Evolutionary conservation across 2,113 vertebrate species (phyloP).

Genomic region (Dicrurus megarhynchus): DNA sequence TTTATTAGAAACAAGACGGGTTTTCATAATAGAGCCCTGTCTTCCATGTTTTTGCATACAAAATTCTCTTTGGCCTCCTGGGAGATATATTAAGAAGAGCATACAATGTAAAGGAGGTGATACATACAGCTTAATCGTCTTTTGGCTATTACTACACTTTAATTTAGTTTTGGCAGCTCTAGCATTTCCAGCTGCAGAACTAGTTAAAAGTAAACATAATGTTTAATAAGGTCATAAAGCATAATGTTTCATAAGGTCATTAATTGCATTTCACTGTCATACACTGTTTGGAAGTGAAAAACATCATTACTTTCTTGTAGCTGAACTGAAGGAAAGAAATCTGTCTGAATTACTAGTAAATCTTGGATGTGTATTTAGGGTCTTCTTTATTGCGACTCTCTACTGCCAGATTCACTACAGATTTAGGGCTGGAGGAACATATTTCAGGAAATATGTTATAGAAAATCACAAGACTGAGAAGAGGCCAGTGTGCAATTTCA

Average conservation of each 20-base stretch:
- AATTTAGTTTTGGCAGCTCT: neutral
- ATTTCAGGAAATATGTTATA: neutral
- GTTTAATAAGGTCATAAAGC: neutral
- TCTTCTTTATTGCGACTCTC: neutral
- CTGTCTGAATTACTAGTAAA: neutral
- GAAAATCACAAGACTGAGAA: neutral
- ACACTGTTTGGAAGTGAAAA: neutral
- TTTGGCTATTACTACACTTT: neutral
- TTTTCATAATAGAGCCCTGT: neutral
- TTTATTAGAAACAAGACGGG: neutral
- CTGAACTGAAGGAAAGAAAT: neutral
- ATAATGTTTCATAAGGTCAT: neutral
- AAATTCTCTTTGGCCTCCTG: neutral
- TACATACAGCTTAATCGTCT: neutral
- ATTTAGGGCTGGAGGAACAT: neutral
- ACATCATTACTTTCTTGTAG: neutral
- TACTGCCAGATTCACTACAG: neutral
- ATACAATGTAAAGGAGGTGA: neutral
- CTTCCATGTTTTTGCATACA: neutral
- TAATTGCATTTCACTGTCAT: neutral
- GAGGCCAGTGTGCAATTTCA: neutral
- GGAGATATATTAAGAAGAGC: neutral
- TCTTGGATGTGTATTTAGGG: neutral
- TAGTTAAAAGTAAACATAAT: neutral
- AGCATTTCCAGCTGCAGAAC: neutral